Evolutionary conservation across 2,888 invertebrate genomes (phyloP), one percentile per base, ranked within the genome.

Genomic region (Tenthredo livida): DNA sequence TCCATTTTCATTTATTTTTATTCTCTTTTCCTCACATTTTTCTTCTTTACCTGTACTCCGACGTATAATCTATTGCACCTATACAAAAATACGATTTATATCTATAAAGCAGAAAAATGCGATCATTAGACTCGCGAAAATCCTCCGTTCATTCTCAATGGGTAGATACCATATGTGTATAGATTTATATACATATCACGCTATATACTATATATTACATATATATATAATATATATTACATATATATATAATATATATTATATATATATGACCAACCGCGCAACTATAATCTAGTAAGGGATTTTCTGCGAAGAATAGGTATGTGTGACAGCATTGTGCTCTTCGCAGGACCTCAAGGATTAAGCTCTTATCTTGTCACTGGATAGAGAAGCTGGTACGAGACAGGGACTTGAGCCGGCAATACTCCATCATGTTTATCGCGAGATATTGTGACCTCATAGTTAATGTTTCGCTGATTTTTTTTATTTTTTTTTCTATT

Each of bases 321-420:
- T 29, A 21, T 21, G 9, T 61, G 61, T 29, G n/a, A 70, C 70
- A 37, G 70, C 70, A 37, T 29, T 43, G 73, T 43, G 43, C 17
- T 29, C 43, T 25, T 47, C 25, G 15, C 37, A 37, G 40, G 47
- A 25, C 33, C 43, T 25, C 3, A 1, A 75, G 47, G 75, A 75
- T 75, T 75, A 75, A 75, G 75, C 75, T 33, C 75, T 75, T 75
- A 75, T 75, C 75, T 75, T 29, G 43, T 75, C 75, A 75, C 75
- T 17, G 47, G 12, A 15, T 29, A 47, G 6, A 21, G 21, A 29
- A 29, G 17, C n/a, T n/a, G n/a, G n/a, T 40, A 33, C 12, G 25
- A 67, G 67, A 25, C 29, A 67, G 67, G 67, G 15, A 25, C 29
- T 67, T 9, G 21, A 25, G 5, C 29, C 29, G 1, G 12, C 29